These are phyloP conservation scores for Mesodorylaimus sp. DNA, from an alignment of 2,888 invertebrate genomes.

Conservation along the genomic window DNA sequence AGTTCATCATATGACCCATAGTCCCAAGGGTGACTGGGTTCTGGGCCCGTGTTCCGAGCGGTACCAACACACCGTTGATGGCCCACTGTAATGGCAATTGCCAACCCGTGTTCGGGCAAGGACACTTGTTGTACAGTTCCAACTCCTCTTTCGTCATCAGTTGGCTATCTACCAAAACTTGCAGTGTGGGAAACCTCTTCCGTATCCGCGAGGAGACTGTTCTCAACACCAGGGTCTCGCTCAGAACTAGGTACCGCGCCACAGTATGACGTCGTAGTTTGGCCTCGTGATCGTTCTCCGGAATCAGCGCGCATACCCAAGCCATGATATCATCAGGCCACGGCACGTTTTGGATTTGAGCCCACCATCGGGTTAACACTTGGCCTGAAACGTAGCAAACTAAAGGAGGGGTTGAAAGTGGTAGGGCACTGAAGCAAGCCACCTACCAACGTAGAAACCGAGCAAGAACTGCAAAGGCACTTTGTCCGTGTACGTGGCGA, in stretches of 20 bases:
- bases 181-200: slow-evolving; percentile 32
- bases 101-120: slow-evolving; percentile 15
- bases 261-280: slow-evolving; percentile 16
- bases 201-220: not conserved
- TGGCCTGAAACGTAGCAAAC: slow-evolving; percentile 20
- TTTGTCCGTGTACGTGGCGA: too few relatives aligned
- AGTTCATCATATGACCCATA: not conserved
- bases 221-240: not conserved
- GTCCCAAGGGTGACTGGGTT: not conserved
- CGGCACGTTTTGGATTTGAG: slow-evolving; percentile 7
- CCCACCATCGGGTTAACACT: slow-evolving; percentile 16
- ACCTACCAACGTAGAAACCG: too few relatives aligned
- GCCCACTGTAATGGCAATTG: slow-evolving; percentile 20
- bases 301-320: not conserved
- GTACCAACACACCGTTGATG: slow-evolving; percentile 14
- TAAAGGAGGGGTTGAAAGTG: too few relatives aligned
- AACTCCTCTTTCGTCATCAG: slow-evolving; percentile 32
- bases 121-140: slow-evolving; percentile 27
- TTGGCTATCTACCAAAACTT: slow-evolving; percentile 34
- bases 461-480: too few relatives aligned
- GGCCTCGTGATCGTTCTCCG: slow-evolving; percentile 12
- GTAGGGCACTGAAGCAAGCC: too few relatives aligned
- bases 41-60: not conserved
- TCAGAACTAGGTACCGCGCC: slow-evolving; percentile 19
- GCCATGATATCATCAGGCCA: slow-evolving; percentile 11